phyloP scores from a whole-genome alignment of 1,140 invertebrate species.

The Idris sp. region DNA sequence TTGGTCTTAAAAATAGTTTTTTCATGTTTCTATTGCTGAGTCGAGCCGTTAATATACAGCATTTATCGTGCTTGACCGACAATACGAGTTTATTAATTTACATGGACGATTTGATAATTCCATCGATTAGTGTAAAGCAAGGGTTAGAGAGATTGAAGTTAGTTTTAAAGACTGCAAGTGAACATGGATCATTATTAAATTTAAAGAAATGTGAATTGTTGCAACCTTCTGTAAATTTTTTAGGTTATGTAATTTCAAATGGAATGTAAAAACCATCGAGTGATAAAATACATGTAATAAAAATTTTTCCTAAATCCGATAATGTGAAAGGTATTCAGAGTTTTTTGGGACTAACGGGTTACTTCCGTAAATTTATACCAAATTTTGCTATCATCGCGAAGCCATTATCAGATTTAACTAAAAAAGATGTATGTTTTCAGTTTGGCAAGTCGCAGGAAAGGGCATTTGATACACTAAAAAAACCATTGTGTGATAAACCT shows the following conservation, averaged over 20 bases:
- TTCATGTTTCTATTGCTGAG: conserved; percentile 33
- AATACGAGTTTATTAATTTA: conserved; percentile 41
- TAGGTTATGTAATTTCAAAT: conserved; percentile 64
- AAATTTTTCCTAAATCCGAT: conserved; percentile 55
- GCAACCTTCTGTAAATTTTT: conserved; percentile 51
- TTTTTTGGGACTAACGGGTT: conserved; percentile 51
- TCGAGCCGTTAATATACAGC: conserved; percentile 12
- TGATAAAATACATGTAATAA: conserved; percentile 50
- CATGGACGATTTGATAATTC: conserved; percentile 69
- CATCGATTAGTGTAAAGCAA: conserved; percentile 42
- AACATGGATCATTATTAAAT: conserved; percentile 62
- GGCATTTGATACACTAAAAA: conserved; percentile 11
- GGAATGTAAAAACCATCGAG: conserved; percentile 35
- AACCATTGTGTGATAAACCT: conserved; percentile 2
- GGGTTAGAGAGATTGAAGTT: conserved; percentile 45
- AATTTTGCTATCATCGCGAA: conserved; percentile 1
- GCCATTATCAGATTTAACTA: conserved; percentile 5
- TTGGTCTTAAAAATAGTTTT: conserved; percentile 48
- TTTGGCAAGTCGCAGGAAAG: neutral
- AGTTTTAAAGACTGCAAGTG: conserved; percentile 45
- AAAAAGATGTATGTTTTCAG: conserved; percentile 10
- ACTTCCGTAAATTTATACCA: conserved; percentile 6
- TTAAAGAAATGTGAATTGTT: conserved; percentile 65
- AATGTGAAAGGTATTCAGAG: conserved; percentile 49
- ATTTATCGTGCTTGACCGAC: conserved; percentile 17